Evolutionary conservation across 2,113 vertebrate genomes (phyloP).

Genomic region (Xiphophorus couchianus): DNA sequence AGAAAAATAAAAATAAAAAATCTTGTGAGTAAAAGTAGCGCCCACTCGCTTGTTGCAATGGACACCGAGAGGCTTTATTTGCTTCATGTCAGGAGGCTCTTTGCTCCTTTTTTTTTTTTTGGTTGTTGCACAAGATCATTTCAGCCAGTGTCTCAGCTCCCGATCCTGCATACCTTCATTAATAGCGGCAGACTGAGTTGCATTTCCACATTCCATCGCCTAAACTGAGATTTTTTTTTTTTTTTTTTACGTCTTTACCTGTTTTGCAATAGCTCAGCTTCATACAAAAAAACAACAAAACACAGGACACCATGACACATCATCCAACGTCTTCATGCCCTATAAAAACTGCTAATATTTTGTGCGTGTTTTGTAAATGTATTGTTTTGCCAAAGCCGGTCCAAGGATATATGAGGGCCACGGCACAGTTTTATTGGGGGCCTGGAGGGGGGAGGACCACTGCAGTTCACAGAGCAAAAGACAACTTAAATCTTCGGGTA

Average conservation of each 20-base stretch:
- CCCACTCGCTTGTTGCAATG: not conserved
- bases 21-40: slow-evolving; percentile 35
- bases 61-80: slow-evolving; percentile 15
- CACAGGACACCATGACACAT: slow-evolving; percentile 7
- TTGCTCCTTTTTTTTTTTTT: slow-evolving; percentile 23
- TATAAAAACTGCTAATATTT: not conserved
- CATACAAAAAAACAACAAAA: slow-evolving; percentile 55
- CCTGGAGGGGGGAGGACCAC: too few species aligned
- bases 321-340: slow-evolving; percentile 13
- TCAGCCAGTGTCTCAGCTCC: slow-evolving; percentile 72
- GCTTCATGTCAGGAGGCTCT: slow-evolving; percentile 31
- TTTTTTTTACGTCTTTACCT: slow-evolving; percentile 84
- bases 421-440: too few species aligned
- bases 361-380: not conserved
- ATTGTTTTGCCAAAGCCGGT: not conserved
- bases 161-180: slow-evolving; percentile 76
- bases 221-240: slow-evolving; percentile 85
- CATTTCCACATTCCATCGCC: slow-evolving; percentile 96
- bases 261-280: slow-evolving; percentile 82
- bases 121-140: slow-evolving; percentile 53
- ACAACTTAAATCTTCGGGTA: not conserved
- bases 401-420: not conserved
- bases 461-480: not conserved
- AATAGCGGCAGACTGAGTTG: slow-evolving; percentile 86
- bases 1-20: too few species aligned